A percentile compares a stretch with the other conserved stretches of the same genome.
Conservation (phyloP, 1,140 invertebrate species). For the Brachionus plicatilis region DNA sequence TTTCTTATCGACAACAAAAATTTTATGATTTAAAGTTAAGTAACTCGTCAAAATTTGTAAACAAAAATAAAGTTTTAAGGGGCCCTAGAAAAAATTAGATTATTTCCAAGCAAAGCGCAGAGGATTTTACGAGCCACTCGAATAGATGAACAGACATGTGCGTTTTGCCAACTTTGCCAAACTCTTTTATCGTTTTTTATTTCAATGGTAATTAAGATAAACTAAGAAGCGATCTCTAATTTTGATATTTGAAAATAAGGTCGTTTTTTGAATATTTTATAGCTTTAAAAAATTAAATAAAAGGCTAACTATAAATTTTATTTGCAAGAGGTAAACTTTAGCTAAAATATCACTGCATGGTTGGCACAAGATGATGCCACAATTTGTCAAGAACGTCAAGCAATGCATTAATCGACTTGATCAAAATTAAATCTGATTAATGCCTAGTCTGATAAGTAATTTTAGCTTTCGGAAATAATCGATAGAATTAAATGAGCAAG, state of each 20-base stretch:
- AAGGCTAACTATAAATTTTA: background rate
- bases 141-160: background rate
- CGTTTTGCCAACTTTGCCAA: background rate
- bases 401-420: background rate
- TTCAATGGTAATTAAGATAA: background rate
- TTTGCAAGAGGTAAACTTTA: background rate
- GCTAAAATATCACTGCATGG: background rate
- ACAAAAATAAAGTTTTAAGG: background rate
- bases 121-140: background rate
- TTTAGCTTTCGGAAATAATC: background rate
- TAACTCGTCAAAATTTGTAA: background rate
- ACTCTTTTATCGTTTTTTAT: background rate
- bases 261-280: background rate
- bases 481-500: background rate
- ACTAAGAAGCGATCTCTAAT: background rate
- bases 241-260: background rate
- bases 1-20: background rate
- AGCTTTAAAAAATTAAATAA: background rate
- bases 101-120: background rate
- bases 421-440: background rate
- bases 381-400: background rate
- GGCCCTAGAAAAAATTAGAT: too few species aligned
- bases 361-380: background rate
- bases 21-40: background rate
- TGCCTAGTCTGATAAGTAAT: background rate